Evolutionary conservation across 2,113 vertebrate genomes (phyloP).

Genomic region (Varanus komodoensis): DNA sequence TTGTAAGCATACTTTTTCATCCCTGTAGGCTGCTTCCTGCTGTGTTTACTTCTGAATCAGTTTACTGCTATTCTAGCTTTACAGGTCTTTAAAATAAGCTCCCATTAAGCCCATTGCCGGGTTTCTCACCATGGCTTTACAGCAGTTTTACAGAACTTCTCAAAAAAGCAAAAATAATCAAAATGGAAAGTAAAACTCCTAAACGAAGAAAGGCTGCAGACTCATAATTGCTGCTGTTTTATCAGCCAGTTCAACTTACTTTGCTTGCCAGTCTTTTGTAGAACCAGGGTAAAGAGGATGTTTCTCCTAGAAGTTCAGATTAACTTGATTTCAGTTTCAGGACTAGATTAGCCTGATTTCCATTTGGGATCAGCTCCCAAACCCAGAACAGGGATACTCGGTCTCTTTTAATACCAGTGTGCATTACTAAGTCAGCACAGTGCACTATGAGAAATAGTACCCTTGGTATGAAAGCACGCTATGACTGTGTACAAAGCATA

Average conservation of each 20-base stretch:
- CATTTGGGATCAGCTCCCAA: neutral
- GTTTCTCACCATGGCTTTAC: neutral
- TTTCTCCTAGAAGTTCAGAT: neutral
- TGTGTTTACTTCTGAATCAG: neutral
- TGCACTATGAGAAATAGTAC: neutral
- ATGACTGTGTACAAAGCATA: neutral
- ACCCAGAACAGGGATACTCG: neutral
- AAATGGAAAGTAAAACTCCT: neutral
- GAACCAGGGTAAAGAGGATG: neutral
- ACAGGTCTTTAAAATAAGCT: constrained; percentile 6
- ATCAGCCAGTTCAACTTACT: neutral
- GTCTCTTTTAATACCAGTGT: neutral
- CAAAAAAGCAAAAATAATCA: constrained; percentile 1
- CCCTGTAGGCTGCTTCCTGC: neutral
- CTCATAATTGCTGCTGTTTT: neutral
- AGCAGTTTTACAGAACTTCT: neutral
- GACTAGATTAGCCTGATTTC: neutral
- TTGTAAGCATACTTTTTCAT: neutral
- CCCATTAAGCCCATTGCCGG: neutral
- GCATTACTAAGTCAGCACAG: neutral
- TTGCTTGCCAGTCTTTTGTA: neutral
- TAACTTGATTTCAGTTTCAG: neutral
- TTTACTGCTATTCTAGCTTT: constrained; percentile 21
- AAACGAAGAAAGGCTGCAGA: neutral
- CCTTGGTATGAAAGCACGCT: neutral